These are phyloP conservation scores for Salpingus planirostris DNA, from an alignment of 2,888 invertebrate species.

Conservation along the genomic window DNA sequence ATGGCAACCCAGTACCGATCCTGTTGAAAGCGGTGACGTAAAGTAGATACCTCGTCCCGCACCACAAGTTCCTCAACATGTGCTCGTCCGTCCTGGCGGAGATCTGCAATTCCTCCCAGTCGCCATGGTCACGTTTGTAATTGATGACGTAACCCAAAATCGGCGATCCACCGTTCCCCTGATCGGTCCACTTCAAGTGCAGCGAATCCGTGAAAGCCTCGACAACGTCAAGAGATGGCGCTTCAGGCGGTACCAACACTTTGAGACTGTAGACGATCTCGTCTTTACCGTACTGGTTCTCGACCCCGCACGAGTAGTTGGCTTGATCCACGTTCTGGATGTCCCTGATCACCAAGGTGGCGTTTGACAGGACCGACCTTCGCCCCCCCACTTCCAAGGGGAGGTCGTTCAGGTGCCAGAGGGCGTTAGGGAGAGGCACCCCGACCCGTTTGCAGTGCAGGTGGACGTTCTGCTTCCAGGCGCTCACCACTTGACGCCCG, in stretches of 20 bases:
- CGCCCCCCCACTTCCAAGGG: constrained; percentile 61
- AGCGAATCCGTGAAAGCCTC: constrained; percentile 77
- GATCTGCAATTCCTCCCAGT: constrained; percentile 86
- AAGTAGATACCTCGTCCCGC: constrained; percentile 79
- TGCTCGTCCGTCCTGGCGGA: constrained; percentile 73
- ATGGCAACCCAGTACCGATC: constrained; percentile 81
- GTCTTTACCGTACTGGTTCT: constrained; percentile 75
- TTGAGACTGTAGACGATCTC: constrained; percentile 70
- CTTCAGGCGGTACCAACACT: constrained; percentile 75
- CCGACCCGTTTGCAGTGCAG: constrained; percentile 81
- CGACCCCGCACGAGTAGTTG: constrained; percentile 82
- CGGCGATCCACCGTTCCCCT: constrained; percentile 73
- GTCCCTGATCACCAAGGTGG: constrained; percentile 67
- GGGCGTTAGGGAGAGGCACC: constrained; percentile 63
- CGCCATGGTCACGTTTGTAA: constrained; percentile 82
- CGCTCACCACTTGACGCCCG: constrained; percentile 65
- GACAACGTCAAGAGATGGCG: constrained; percentile 71
- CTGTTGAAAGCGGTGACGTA: constrained; percentile 87
- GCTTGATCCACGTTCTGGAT: constrained; percentile 76
- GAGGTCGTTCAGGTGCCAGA: constrained; percentile 72
- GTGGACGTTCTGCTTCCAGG: constrained; percentile 81
- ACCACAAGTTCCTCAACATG: constrained; percentile 73
- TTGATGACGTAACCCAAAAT: constrained; percentile 80
- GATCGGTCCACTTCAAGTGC: constrained; percentile 65
- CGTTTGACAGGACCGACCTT: constrained; percentile 58